phyloP scores from a whole-genome alignment of 2,888 invertebrate species.

The Aphodius sticticus region DNA sequence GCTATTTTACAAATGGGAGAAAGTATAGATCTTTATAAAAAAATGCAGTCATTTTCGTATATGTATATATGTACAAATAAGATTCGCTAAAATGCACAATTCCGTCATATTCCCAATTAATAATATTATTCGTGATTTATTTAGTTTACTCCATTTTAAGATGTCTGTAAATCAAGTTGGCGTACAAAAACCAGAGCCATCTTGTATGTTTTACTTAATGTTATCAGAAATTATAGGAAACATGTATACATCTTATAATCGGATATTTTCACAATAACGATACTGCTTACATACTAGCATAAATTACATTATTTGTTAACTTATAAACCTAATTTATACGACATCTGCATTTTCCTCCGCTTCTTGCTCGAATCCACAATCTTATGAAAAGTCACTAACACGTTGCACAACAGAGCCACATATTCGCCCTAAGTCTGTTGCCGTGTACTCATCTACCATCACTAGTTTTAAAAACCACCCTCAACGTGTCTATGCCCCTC shows the following conservation, averaged over 20 bases:
- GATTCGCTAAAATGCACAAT: conserved; percentile 25
- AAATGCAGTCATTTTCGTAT: conserved; percentile 4
- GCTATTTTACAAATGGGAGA: conserved; percentile 15
- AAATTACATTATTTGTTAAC: conserved; percentile 57
- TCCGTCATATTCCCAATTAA: conserved; percentile 26
- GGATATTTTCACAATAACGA: conserved; percentile 56
- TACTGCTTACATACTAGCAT: conserved; percentile 59
- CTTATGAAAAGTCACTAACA: conserved; percentile 29
- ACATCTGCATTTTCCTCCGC: conserved; percentile 40
- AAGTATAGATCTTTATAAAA: neutral
- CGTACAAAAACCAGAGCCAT: conserved; percentile 51
- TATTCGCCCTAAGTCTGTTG: conserved; percentile 46
- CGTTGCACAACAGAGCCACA: conserved; percentile 44
- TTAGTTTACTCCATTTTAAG: neutral
- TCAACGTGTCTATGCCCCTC: neutral
- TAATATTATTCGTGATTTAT: conserved; percentile 12
- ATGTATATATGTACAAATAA: conserved; percentile 23
- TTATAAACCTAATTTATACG: conserved; percentile 52
- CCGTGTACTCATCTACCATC: conserved; percentile 1
- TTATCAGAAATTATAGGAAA: conserved; percentile 56
- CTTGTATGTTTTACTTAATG: conserved; percentile 46
- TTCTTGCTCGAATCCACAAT: conserved; percentile 9
- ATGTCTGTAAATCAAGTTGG: conserved; percentile 29
- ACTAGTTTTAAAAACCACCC: conserved; percentile 6
- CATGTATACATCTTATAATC: conserved; percentile 55